Evolutionary conservation across 2,797 vertebrate species (phyloP).

Genomic region (Poeciliopsis paucimaculata): DNA sequence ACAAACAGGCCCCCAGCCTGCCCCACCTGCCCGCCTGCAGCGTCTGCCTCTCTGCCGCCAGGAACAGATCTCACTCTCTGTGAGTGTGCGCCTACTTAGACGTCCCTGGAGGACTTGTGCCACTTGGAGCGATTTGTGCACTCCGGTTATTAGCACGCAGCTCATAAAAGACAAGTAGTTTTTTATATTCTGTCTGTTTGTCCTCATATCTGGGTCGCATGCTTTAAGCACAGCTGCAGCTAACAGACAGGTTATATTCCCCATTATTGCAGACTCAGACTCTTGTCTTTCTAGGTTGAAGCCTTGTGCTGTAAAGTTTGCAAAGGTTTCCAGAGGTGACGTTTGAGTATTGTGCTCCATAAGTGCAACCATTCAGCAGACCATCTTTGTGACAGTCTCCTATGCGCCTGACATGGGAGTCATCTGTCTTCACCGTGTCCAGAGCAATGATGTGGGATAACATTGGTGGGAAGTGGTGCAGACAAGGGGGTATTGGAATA

Average conservation of each 20-base stretch:
- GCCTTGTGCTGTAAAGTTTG: slow-evolving; percentile 3
- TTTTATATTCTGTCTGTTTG: slow-evolving; percentile 42
- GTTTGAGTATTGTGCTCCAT: slow-evolving; percentile 50
- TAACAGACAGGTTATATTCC: slow-evolving; percentile 33
- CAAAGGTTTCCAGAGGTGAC: slow-evolving; percentile 42
- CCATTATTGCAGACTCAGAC: slow-evolving; percentile 43
- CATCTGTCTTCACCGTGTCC: slow-evolving; percentile 73
- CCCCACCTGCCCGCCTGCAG: slow-evolving; percentile 36
- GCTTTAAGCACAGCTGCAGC: slow-evolving; percentile 33
- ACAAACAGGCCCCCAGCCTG: slow-evolving; percentile 43
- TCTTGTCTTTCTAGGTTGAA: slow-evolving; percentile 40
- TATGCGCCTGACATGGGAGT: slow-evolving; percentile 67
- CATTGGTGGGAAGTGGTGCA: slow-evolving; percentile 71
- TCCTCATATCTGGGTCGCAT: slow-evolving; percentile 42
- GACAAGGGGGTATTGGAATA: slow-evolving; percentile 77
- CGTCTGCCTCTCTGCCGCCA: slow-evolving; percentile 24
- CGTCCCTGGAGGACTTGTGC: slow-evolving; percentile 37
- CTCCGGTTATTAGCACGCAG: slow-evolving; percentile 17
- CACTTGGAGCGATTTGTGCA: slow-evolving; percentile 41
- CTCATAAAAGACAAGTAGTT: slow-evolving; percentile 38
- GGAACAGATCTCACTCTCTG: slow-evolving; percentile 32
- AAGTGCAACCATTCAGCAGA: slow-evolving; percentile 32
- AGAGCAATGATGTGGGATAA: slow-evolving; percentile 76
- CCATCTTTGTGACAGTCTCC: slow-evolving; percentile 11
- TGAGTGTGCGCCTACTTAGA: not conserved